Evolutionary conservation across 2,888 invertebrate species (phyloP), one percentile per base, ranked within the genome.

Genomic region (Meghimatium bilineatum): DNA sequence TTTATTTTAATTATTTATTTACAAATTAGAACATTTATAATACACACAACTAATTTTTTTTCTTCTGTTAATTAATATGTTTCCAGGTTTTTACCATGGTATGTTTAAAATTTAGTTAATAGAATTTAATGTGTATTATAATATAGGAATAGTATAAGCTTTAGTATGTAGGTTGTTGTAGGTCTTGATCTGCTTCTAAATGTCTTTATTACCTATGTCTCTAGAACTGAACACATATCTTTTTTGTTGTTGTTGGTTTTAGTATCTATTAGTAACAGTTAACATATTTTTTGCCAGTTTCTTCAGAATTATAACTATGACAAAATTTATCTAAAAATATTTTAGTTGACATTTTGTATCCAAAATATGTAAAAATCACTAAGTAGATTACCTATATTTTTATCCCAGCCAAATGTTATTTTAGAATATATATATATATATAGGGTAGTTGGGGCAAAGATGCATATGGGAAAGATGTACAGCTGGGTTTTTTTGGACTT

Each of bases 61-160:
- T 52, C 34, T 82, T 0, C 49, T 14, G 49, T 75, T 38, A 66
- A 56, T 38, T 29, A 36, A 44, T 82, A 78, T 71, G 32, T 63
- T 80, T 84, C 23, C 84, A 84, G 84, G 75, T 80, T 79, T 80
- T 84, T 84, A 66, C 66, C n/a, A 75, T 84, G 84, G 84, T 84
- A 80, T 84, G 84, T 80, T 67, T 66, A 14, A 82, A 60, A 63
- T n/a, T 71, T 60, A 56, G 14, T 26, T 6, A 66, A 10, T 66
- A 2, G 1, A 32, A 12, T 32, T 66, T 32, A 3, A 10, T 32
- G 10, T 32, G 29, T 29, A 5, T 78, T 63, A 32, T 66, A 26
- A 29, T 44, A n/a, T 44, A 36, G n/a, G 17, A 56, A 23, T 38
- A 78, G 49, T 38, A 44, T 17, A 17, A 74, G 44, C 49, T 74